Conservation (phyloP, 2,888 invertebrate species). For the Adelphocoris suturalis region DNA sequence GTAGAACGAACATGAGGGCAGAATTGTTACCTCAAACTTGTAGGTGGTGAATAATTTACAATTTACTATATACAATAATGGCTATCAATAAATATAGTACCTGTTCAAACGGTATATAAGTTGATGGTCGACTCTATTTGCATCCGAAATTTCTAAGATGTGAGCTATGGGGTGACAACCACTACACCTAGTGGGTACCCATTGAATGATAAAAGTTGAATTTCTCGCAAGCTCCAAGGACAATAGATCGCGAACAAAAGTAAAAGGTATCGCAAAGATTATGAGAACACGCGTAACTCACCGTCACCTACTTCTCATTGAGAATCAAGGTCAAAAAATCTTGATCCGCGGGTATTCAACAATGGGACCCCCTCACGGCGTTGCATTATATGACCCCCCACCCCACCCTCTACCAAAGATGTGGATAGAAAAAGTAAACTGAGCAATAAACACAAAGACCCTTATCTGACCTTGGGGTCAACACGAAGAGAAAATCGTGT, state of each 20-base stretch:
- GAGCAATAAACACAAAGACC: conserved; percentile 44
- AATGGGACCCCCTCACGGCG: conserved; percentile 4
- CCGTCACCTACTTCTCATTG: conserved; percentile 64
- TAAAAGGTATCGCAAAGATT: conserved; percentile 44
- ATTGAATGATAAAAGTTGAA: not conserved
- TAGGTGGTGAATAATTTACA: not conserved
- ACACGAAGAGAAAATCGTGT: conserved; percentile 51
- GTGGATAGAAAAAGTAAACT: conserved; percentile 47
- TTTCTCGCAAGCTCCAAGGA: conserved; percentile 11
- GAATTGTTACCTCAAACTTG: too few relatives aligned
- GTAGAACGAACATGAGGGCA: not conserved
- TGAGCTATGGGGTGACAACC: not conserved
- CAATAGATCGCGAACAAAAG: conserved; percentile 13
- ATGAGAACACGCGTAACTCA: conserved; percentile 48
- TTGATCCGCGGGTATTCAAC: conserved; percentile 1
- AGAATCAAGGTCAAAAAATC: conserved; percentile 54
- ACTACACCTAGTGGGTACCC: not conserved
- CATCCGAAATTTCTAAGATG: not conserved
- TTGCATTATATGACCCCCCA: conserved; percentile 11
- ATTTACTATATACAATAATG: not conserved
- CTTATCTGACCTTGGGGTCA: conserved; percentile 63
- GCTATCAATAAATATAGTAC: not conserved
- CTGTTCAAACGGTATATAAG: not conserved
- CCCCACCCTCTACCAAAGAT: not conserved
- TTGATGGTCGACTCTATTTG: not conserved